Percentiles rank a stretch among this genome's conserved stretches.
Conservation (phyloP, 1,140 invertebrate species). For the Macrotrachela quadricornifera region DNA sequence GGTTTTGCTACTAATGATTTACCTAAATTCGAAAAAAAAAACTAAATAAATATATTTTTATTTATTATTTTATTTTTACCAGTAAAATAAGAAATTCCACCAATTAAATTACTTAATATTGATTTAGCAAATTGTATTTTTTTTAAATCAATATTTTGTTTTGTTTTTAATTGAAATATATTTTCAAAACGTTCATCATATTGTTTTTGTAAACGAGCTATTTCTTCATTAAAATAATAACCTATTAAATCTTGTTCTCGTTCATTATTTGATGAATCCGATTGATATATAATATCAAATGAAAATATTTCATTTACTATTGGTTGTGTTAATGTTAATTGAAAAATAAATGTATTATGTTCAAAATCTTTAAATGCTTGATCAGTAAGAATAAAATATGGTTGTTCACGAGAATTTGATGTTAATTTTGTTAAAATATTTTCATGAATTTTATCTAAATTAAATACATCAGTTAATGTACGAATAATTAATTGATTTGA, state of each 20-base stretch:
- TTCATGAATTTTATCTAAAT: too few species aligned
- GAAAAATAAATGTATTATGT: too few species aligned
- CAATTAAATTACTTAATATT: conserved; percentile 76
- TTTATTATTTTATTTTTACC: conserved; percentile 69
- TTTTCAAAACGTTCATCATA: conserved; percentile 32
- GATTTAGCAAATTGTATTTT: conserved; percentile 45
- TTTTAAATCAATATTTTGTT: conserved; percentile 17
- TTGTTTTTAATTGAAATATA: conserved; percentile 33
- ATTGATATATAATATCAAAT: conserved; percentile 8
- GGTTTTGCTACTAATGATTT: conserved; percentile 22
- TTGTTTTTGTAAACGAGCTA: background rate
- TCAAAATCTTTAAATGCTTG: too few species aligned
- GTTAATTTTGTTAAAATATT: too few species aligned
- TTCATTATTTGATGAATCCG: background rate
- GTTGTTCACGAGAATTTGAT: too few species aligned
- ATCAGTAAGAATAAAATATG: too few species aligned
- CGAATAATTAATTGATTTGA: too few species aligned
- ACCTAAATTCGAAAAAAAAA: background rate
- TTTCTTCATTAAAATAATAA: too few species aligned
- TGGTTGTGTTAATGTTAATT: too few species aligned
- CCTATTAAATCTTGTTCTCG: too few species aligned
- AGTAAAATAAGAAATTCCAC: conserved; percentile 87
- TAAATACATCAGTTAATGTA: too few species aligned
- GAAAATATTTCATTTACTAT: background rate
- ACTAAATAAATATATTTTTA: conserved; percentile 10